phyloP scores from a whole-genome alignment of 2,888 invertebrate species.

The Calameuta idolon region DNA sequence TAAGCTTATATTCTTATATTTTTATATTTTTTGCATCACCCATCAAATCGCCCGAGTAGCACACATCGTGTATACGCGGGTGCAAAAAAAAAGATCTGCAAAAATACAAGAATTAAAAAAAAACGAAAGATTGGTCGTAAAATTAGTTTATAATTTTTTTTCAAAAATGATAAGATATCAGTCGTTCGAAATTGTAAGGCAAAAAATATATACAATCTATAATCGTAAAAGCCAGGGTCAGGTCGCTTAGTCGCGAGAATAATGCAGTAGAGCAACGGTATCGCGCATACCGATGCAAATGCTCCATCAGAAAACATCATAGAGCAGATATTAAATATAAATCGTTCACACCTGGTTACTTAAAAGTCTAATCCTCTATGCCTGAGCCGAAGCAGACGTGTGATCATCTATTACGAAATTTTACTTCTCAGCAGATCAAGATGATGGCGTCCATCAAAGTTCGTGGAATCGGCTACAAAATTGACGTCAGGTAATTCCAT shows the following conservation, averaged over 20 bases:
- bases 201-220: not conserved
- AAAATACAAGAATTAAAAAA: not conserved
- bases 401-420: not conserved
- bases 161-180: not conserved
- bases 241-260: conserved; percentile 2
- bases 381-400: not conserved
- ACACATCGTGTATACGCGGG: not conserved
- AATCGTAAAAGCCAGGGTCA: not conserved
- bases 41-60: not conserved
- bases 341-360: conserved; percentile 13
- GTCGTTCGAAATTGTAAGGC: not conserved
- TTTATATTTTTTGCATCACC: not conserved
- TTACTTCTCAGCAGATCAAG: not conserved
- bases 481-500: not conserved
- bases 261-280: conserved; percentile 17
- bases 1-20: conserved; percentile 23
- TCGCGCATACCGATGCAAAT: conserved; percentile 23
- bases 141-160: not conserved
- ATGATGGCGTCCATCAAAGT: not conserved
- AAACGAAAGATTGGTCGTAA: not conserved
- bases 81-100: not conserved
- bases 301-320: conserved; percentile 17
- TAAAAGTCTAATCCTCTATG: not conserved
- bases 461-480: not conserved
- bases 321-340: conserved; percentile 13